Conservation (phyloP, 2,113 vertebrate genomes). For the Mirounga angustirostris region DNA sequence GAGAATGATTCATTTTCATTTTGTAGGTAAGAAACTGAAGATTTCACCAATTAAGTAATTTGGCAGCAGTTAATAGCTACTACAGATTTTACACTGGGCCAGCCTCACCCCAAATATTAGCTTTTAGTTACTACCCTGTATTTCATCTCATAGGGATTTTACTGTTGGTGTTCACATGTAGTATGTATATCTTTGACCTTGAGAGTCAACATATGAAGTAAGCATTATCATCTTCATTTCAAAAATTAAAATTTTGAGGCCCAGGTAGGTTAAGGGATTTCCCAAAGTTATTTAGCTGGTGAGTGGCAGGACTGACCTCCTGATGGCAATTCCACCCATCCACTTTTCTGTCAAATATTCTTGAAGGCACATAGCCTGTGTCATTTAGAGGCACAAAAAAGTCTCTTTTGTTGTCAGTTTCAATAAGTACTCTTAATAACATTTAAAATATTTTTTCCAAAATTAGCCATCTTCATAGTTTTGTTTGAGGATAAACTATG, state of each 20-base stretch:
- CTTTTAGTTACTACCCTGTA: not conserved
- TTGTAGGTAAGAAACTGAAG: constrained; percentile 9
- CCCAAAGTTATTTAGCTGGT: not conserved
- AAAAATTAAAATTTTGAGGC: constrained; percentile 21
- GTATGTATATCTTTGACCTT: not conserved
- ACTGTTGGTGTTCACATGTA: not conserved
- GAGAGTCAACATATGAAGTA: not conserved
- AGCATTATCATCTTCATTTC: not conserved
- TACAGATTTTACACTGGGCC: not conserved
- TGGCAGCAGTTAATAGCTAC: not conserved
- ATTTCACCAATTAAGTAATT: not conserved
- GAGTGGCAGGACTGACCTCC: not conserved
- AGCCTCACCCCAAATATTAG: not conserved
- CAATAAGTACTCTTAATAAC: not conserved
- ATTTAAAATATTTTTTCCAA: not conserved
- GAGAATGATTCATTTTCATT: not conserved
- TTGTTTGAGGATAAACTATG: not conserved
- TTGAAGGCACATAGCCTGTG: not conserved
- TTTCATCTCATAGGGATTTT: not conserved
- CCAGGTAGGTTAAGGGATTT: not conserved
- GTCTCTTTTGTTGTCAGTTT: not conserved
- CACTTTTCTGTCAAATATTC: not conserved
- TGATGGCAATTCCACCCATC: not conserved
- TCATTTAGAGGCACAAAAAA: not conserved
- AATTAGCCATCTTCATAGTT: not conserved